Evolutionary conservation across 2,113 vertebrate genomes (phyloP), one percentile per base, ranked within the genome.

Genomic region (Peromyscus maniculatus): DNA sequence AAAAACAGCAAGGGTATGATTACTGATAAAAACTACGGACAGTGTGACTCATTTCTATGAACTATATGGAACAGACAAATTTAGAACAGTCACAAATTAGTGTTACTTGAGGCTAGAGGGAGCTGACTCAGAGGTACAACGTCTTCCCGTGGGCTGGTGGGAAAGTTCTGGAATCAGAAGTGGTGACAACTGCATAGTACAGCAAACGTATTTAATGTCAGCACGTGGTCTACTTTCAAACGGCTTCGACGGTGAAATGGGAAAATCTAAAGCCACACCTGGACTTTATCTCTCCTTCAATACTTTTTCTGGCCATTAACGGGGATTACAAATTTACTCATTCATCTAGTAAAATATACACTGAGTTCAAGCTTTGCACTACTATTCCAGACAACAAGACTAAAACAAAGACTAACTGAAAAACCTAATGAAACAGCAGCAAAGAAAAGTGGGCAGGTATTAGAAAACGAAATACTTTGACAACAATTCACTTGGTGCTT

Each of bases 241-340:
- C 69, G 49, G 24, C 52, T 62, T 80, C 91, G 84, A 91, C 39
- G 43, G 39, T 36, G 55, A 77, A 97, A 80, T 62, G 28, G 24
- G 49, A 95, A 97, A 96, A 84, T 2, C 62, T 93, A 88, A 94
- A 72, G 84, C 46, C 46, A 94, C 39, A 90, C 3, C 28, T 86
- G 67, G 90, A 84, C 62, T 96, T 96, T 46, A 92, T 95, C 7
- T 19, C 31, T 78, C 46, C 71, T 64, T 66, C 57, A 52, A 13
- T 93, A 36, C 28, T 87, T 67, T 66, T 80, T 77, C 78, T 80
- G 39, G 84, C 31, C 78, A 74, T 39, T 74, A 91, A 96, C 21
- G 66, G 31, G 0, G 5, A 83, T 92, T 87, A 96, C 36, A 90
- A 93, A 89, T 89, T 80, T 12, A 96, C 49, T 90, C 36, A 95